These are phyloP conservation scores for Sialia sialis DNA, from an alignment of 2,113 vertebrate genomes.

Conservation along the genomic window DNA sequence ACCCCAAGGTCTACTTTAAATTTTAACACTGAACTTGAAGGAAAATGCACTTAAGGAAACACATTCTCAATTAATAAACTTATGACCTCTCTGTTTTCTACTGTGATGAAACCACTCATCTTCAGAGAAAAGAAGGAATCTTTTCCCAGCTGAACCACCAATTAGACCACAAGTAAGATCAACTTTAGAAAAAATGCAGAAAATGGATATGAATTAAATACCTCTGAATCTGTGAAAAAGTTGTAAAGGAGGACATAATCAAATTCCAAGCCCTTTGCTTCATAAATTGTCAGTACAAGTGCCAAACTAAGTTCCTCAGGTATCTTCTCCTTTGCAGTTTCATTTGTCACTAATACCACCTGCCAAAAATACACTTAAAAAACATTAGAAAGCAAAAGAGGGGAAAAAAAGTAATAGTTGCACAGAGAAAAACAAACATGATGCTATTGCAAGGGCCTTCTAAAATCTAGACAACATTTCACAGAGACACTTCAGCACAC, in stretches of 20 bases:
- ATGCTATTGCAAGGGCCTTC: neutral
- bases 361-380: neutral
- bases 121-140: neutral
- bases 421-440: neutral
- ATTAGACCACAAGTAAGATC: neutral
- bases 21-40: neutral
- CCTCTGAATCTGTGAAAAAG: conserved; percentile 84
- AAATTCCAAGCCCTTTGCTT: conserved; percentile 84
- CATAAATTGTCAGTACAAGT: conserved; percentile 81
- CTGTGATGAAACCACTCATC: neutral
- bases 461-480: neutral
- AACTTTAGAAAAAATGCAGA: neutral
- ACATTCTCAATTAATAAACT: fast-evolving
- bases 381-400: neutral
- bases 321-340: conserved; percentile 79
- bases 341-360: conserved; percentile 81
- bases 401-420: neutral
- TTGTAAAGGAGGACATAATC: conserved; percentile 85
- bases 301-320: conserved; percentile 80
- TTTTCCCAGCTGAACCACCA: neutral
- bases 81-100: neutral
- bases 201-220: neutral
- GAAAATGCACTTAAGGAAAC: neutral
- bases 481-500: neutral
- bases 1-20: neutral